Conservation (phyloP, 2,113 vertebrate genomes). For the Poicephalus gulielmi region DNA sequence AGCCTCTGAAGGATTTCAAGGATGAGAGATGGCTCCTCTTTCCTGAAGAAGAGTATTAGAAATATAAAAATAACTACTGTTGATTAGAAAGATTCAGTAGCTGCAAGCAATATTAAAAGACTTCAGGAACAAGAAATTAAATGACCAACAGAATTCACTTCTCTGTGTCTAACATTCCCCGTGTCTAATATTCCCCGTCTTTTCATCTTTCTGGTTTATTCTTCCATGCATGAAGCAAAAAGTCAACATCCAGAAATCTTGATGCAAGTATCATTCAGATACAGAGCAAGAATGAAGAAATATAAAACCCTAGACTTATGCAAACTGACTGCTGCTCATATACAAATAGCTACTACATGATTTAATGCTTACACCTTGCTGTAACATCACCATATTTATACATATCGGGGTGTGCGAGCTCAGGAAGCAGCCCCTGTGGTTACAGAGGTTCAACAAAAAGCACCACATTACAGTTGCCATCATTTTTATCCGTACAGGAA, state of each 20-base stretch:
- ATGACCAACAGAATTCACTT: not conserved
- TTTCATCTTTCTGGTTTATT: not conserved
- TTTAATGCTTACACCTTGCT: not conserved
- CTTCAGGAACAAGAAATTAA: not conserved
- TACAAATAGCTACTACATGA: not conserved
- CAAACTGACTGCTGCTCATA: not conserved
- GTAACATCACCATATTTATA: not conserved
- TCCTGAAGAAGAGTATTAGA: conserved; percentile 73
- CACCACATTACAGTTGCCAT: not conserved
- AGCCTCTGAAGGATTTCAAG: conserved; percentile 86
- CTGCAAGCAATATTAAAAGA: not conserved
- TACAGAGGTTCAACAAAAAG: not conserved
- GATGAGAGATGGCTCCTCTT: conserved; percentile 79
- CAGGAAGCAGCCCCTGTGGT: not conserved
- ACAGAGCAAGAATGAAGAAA: not conserved
- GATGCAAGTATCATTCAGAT: not conserved
- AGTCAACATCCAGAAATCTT: not conserved
- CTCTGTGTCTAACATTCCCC: not conserved
- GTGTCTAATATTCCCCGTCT: not conserved
- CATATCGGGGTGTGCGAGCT: accelerated
- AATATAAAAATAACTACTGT: conserved; percentile 15
- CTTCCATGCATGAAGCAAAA: not conserved
- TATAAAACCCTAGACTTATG: not conserved
- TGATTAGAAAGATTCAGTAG: conserved; percentile 10
- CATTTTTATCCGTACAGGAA: not conserved